Conservation (phyloP, 1,140 invertebrate genomes). For the Rhagoletis pomonella region DNA sequence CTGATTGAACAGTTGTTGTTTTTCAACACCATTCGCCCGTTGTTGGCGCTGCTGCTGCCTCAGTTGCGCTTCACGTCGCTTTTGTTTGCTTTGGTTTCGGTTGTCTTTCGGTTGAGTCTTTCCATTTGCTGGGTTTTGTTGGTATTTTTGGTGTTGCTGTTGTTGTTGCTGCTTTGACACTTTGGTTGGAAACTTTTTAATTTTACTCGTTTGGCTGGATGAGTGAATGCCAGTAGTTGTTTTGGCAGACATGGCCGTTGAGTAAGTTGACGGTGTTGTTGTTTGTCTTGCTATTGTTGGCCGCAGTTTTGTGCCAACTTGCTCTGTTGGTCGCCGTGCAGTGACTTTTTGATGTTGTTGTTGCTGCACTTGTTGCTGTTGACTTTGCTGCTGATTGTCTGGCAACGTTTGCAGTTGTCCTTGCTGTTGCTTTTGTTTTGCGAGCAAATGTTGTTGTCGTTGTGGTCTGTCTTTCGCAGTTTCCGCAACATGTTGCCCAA, state of each 20-base stretch:
- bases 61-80: neutral
- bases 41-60: neutral
- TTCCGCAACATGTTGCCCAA: slow-evolving; percentile 4
- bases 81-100: slow-evolving; percentile 14
- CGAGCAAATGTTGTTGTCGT: slow-evolving; percentile 24
- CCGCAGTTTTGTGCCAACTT: slow-evolving; percentile 5
- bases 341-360: slow-evolving; percentile 55
- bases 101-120: neutral
- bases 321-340: slow-evolving; percentile 12
- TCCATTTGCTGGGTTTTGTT: neutral
- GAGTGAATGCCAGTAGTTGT: slow-evolving; percentile 56
- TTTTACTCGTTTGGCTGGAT: neutral
- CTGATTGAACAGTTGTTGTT: slow-evolving; percentile 21
- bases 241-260: slow-evolving; percentile 57
- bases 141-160: neutral
- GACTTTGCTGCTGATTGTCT: slow-evolving; percentile 36
- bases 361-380: slow-evolving; percentile 47
- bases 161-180: neutral
- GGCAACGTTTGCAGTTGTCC: slow-evolving; percentile 41
- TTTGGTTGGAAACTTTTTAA: slow-evolving; percentile 2
- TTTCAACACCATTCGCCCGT: neutral
- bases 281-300: slow-evolving; percentile 21
- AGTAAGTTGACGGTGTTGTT: slow-evolving; percentile 64
- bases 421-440: slow-evolving; percentile 57
- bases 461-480: neutral